A percentile compares a stretch with the other conserved stretches of the same genome.
phyloP scores from a whole-genome alignment of 2,113 vertebrate species.

The Leptosomus discolor region DNA sequence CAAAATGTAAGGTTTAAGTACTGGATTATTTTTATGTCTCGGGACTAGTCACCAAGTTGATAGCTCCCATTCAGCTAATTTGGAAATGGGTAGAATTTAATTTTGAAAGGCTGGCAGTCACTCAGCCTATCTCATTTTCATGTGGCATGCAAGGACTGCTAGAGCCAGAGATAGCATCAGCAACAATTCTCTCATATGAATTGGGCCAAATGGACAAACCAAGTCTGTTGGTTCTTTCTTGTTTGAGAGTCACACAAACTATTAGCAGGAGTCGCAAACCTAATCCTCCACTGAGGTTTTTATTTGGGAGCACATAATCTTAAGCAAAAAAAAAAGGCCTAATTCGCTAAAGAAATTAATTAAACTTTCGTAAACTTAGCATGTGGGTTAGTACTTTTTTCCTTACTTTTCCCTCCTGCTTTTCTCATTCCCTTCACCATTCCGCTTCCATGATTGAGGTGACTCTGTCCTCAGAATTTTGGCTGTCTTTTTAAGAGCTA shows the following conservation, averaged over 20 bases:
- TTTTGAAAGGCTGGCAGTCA: background rate
- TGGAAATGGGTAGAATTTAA: background rate
- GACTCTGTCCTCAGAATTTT: background rate
- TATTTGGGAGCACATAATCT: background rate
- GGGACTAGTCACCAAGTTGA: background rate
- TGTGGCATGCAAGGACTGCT: background rate
- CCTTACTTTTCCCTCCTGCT: background rate
- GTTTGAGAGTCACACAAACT: background rate
- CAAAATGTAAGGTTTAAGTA: background rate
- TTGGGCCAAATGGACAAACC: background rate
- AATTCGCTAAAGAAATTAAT: background rate
- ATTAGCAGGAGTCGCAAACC: background rate
- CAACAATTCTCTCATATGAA: background rate
- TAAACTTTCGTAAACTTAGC: background rate
- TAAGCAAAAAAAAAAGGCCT: background rate
- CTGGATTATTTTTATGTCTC: background rate
- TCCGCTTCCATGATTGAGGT: background rate
- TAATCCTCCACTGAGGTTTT: background rate
- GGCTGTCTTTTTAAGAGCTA: background rate
- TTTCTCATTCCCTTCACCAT: background rate
- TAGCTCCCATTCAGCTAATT: background rate
- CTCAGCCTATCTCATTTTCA: background rate
- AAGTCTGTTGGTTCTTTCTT: background rate
- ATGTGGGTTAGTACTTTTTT: background rate
- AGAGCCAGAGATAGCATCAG: background rate